phyloP scores from a whole-genome alignment of 2,113 vertebrate species.

The Peromyscus polionotus region DNA sequence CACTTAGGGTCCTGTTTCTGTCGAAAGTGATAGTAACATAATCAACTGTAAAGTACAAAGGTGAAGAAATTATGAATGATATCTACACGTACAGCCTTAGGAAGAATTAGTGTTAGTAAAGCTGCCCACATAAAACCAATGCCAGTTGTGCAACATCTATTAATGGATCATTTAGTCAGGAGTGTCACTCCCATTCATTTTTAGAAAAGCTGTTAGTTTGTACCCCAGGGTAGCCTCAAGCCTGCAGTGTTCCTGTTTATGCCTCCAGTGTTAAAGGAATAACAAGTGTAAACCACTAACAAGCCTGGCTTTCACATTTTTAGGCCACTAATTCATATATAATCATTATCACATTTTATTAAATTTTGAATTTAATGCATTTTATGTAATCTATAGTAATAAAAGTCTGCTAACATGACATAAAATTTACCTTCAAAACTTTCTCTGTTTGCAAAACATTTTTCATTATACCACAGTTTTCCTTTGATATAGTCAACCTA shows the following conservation, averaged over 20 bases:
- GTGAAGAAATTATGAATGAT: neutral
- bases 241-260: neutral
- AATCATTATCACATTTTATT: neutral
- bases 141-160: neutral
- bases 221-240: neutral
- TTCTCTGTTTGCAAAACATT: slow-evolving; percentile 82
- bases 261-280: neutral
- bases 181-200: neutral
- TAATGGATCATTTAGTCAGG: neutral
- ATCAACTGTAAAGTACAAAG: slow-evolving; percentile 74
- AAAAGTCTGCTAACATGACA: neutral
- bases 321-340: neutral
- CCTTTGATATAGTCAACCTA: slow-evolving; percentile 57
- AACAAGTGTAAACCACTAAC: neutral
- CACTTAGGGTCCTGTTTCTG: slow-evolving; percentile 79
- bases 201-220: neutral
- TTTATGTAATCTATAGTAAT: neutral
- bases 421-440: slow-evolving; percentile 76
- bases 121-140: neutral
- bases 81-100: neutral
- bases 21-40: slow-evolving; percentile 78
- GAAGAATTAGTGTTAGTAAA: neutral
- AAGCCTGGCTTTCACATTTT: neutral
- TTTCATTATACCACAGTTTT: slow-evolving; percentile 76
- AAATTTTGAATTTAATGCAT: slow-evolving; percentile 15